Conservation (phyloP, 2,888 invertebrate species). For the Lepidochrysops patricia region DNA sequence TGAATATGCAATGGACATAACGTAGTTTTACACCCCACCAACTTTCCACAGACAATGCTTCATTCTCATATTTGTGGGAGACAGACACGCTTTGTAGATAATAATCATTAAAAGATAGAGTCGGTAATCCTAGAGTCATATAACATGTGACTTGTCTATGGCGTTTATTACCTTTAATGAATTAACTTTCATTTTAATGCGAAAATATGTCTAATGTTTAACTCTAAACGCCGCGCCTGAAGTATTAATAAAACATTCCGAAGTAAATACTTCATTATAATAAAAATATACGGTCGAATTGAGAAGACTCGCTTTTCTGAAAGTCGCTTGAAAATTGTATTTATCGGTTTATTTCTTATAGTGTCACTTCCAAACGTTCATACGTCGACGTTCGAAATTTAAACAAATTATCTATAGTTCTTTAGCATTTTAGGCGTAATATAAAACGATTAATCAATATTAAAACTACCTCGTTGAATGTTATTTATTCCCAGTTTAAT, state of each 20-base stretch:
- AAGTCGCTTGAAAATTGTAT: too few relatives aligned
- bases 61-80: conserved; percentile 3
- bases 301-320: too few relatives aligned
- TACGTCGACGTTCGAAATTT: too few relatives aligned
- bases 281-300: too few relatives aligned
- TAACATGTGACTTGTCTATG: not conserved
- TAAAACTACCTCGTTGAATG: conserved; percentile 7
- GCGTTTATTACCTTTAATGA: too few relatives aligned
- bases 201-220: too few relatives aligned
- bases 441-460: conserved; percentile 6
- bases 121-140: not conserved
- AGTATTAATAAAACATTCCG: not conserved
- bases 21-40: conserved; percentile 60
- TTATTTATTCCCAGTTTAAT: conserved; percentile 6
- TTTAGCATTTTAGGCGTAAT: not conserved
- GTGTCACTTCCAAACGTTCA: too few relatives aligned
- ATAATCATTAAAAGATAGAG: not conserved
- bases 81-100: not conserved
- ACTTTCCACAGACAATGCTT: conserved; percentile 48
- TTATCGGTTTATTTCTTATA: too few relatives aligned
- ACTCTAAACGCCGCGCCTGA: too few relatives aligned
- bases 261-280: too few relatives aligned
- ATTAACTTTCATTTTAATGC: too few relatives aligned
- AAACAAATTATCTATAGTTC: not conserved
- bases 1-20: conserved; percentile 71